Evolutionary conservation across 2,113 vertebrate genomes (phyloP).

Genomic region (Spea multiplicata): DNA sequence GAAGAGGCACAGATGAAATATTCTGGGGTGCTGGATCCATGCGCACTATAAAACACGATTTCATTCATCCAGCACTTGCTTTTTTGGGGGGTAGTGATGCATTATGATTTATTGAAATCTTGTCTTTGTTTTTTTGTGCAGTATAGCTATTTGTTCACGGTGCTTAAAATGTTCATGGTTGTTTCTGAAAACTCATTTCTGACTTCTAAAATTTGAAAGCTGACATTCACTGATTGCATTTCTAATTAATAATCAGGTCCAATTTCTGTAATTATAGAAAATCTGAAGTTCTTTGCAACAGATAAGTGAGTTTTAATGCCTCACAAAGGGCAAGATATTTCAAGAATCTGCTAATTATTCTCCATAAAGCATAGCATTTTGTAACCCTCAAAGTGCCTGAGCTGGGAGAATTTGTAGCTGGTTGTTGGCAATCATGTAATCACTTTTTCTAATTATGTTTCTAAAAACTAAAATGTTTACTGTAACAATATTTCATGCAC

Average conservation of each 20-base stretch:
- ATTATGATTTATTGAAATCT: not conserved
- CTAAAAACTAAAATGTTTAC: too few species aligned
- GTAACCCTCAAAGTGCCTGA: not conserved
- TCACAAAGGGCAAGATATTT: constrained; percentile 53
- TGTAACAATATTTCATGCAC: too few species aligned
- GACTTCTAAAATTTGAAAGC: constrained; percentile 41
- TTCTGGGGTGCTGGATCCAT: too few species aligned
- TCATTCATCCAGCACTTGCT: too few species aligned
- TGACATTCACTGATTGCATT: constrained; percentile 56
- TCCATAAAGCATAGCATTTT: not conserved
- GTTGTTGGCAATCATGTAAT: too few species aligned
- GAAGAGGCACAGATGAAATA: too few species aligned
- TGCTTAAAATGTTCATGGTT: constrained; percentile 11
- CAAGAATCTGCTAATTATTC: not conserved
- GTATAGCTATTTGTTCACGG: constrained; percentile 27
- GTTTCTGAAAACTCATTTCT: constrained; percentile 1
- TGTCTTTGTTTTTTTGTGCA: constrained; percentile 19
- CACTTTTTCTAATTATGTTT: too few species aligned
- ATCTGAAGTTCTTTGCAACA: constrained; percentile 69
- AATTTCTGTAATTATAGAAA: constrained; percentile 67
- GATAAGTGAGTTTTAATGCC: constrained; percentile 62
- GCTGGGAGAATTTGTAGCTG: too few species aligned
- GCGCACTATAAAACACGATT: too few species aligned
- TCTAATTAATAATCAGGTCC: constrained; percentile 60
- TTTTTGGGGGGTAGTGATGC: too few species aligned